A percentile compares a stretch with the other conserved stretches of the same genome.
These are phyloP conservation scores for Hydraecia micacea DNA, from an alignment of 2,888 invertebrate genomes.

Conservation along the genomic window DNA sequence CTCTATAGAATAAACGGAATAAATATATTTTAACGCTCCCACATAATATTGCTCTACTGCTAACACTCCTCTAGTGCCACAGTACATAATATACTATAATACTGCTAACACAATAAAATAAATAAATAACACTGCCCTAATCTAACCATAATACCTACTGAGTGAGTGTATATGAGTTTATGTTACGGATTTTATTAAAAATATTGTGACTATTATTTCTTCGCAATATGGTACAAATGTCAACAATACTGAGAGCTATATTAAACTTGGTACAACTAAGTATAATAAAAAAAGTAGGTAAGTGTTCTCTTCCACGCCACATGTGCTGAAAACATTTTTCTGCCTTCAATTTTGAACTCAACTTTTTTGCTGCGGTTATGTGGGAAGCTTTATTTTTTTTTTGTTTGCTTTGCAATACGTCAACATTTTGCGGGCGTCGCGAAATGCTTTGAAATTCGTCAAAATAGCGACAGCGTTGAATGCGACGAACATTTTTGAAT, in stretches of 20 bases:
- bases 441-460: conserved; percentile 49
- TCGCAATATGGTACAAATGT: not conserved
- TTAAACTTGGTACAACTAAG: conserved; percentile 2
- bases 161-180: not conserved
- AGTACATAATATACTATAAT: not conserved
- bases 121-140: not conserved
- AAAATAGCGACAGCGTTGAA: conserved; percentile 47
- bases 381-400: conserved; percentile 33
- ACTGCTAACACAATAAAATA: too few species aligned
- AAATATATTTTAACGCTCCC: not conserved
- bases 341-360: conserved; percentile 33
- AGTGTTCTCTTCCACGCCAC: not conserved
- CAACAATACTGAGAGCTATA: not conserved
- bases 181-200: not conserved
- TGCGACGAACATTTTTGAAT: conserved; percentile 26
- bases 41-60: not conserved
- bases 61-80: not conserved
- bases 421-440: conserved; percentile 25
- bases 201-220: not conserved
- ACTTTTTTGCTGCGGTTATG: conserved; percentile 26
- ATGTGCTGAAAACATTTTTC: conserved; percentile 30
- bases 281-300: conserved; percentile 22
- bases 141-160: not conserved
- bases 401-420: conserved; percentile 36
- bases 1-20: not conserved